A percentile compares a stretch with the other conserved stretches of the same genome.
These are phyloP conservation scores for Chironomus riparius DNA, from an alignment of 2,888 invertebrate genomes.

Conservation along the genomic window DNA sequence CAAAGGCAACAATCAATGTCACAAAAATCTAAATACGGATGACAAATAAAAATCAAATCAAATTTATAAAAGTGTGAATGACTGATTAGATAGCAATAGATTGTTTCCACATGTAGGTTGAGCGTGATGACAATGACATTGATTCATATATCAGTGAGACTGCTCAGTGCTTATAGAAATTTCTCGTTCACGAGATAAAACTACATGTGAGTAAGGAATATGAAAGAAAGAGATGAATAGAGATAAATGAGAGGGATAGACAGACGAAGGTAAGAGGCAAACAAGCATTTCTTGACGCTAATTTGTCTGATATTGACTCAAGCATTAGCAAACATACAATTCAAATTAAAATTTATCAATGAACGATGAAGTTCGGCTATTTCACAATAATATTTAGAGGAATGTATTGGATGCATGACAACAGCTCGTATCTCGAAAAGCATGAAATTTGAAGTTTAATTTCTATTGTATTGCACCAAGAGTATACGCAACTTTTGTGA, in stretches of 20 bases:
- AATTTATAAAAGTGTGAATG: neutral
- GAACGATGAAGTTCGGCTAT: neutral
- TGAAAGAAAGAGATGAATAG: too few relatives aligned
- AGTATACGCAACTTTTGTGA: too few relatives aligned
- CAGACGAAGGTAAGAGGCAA: neutral
- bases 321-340: neutral
- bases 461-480: too few relatives aligned
- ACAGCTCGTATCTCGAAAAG: neutral
- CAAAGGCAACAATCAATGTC: neutral
- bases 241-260: neutral
- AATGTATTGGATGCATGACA: too few relatives aligned
- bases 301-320: neutral
- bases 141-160: neutral
- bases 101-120: neutral
- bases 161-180: too few relatives aligned
- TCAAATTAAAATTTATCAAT: neutral
- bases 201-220: too few relatives aligned
- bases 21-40: neutral
- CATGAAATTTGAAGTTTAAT: too few relatives aligned
- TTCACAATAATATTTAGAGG: neutral
- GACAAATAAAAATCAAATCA: neutral
- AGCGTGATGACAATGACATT: constrained; percentile 15
- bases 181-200: too few relatives aligned
- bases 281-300: neutral
- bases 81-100: neutral